Conservation (phyloP, 2,113 vertebrate species). For the Nanorana parkeri region DNA sequence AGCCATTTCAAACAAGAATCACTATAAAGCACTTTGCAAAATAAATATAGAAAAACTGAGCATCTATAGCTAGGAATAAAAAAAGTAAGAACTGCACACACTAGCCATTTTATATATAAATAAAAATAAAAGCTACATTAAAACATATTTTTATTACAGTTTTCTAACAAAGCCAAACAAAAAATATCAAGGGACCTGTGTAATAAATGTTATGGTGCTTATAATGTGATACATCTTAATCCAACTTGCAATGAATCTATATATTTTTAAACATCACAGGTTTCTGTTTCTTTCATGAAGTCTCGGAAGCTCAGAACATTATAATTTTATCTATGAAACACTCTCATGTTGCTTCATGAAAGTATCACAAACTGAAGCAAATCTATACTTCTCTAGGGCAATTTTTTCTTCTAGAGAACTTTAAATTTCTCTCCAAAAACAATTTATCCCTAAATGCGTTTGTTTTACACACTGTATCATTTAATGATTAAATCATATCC, state of each 20-base stretch:
- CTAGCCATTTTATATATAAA: background rate
- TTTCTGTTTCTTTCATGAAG: conserved; percentile 39
- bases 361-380: conserved; percentile 49
- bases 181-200: conserved; percentile 15
- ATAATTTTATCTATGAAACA: conserved; percentile 48
- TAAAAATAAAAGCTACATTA: conserved; percentile 2
- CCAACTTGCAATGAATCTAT: conserved; percentile 19
- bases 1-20: background rate
- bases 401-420: conserved; percentile 24
- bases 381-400: conserved; percentile 49
- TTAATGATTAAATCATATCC: background rate
- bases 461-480: background rate
- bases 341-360: conserved; percentile 41
- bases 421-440: conserved; percentile 12
- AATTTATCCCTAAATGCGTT: conserved; percentile 14
- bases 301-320: conserved; percentile 47
- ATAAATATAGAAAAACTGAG: background rate
- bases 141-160: background rate
- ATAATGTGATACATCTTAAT: conserved; percentile 40
- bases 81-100: background rate
- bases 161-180: conserved; percentile 23
- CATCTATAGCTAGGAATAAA: background rate
- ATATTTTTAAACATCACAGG: conserved; percentile 55
- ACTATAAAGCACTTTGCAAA: background rate
- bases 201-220: conserved; percentile 24